Percentiles rank a stretch among this genome's conserved stretches.
phyloP scores from a whole-genome alignment of 2,797 vertebrate species.

The Eurystomus glaucurus region DNA sequence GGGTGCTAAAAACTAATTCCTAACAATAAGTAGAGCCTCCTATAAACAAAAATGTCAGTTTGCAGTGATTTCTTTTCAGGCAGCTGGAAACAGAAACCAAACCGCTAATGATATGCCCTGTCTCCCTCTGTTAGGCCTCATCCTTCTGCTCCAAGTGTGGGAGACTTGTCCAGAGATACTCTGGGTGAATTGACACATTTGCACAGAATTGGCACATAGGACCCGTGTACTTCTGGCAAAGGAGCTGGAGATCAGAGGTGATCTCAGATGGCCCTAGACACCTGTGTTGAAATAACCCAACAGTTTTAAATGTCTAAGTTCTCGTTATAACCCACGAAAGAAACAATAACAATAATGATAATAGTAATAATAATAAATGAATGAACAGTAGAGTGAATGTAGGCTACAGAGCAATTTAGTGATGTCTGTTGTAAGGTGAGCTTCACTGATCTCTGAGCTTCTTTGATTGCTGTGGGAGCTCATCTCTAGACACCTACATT shows the following conservation, averaged over 20 bases:
- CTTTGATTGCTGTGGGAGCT: background rate
- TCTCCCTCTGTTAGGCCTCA: background rate
- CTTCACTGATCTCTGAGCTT: background rate
- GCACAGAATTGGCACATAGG: background rate
- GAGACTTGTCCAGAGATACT: background rate
- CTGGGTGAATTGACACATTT: fast-evolving
- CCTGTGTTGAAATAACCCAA: background rate
- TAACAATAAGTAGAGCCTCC: background rate
- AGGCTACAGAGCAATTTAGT: background rate
- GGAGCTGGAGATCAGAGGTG: background rate
- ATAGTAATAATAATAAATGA: background rate
- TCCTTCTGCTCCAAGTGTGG: background rate
- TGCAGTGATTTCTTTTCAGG: background rate
- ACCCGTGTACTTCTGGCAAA: background rate
- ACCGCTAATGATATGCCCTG: background rate
- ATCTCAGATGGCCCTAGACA: background rate
- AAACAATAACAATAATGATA: background rate
- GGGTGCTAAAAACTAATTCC: background rate
- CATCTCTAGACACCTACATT: background rate
- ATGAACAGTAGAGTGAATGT: background rate
- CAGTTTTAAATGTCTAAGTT: background rate
- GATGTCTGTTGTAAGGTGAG: background rate
- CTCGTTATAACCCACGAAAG: background rate
- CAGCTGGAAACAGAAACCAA: background rate
- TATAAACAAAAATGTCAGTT: background rate